Base-by-base conservation (phyloP, 2,113 vertebrate genomes). In the Hemibagrus wyckioides region DNA sequence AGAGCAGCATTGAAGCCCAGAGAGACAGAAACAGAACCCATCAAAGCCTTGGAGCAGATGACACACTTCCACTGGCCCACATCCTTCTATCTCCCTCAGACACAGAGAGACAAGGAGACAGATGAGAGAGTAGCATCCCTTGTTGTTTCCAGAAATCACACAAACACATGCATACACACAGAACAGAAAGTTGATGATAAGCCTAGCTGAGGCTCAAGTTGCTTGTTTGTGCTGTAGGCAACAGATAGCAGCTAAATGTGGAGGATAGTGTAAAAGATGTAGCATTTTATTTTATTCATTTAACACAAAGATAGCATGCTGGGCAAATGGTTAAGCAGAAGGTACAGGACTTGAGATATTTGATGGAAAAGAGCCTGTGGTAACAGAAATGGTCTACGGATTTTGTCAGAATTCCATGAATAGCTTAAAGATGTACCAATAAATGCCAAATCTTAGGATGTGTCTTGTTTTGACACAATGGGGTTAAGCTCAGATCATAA, bases 21-120 rank as follows among this genome's bases (percentile, higher is more conserved):
- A 15, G 54, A 59, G 54, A 80, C 84, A 63, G 83, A 88, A 90
- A 84, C 89, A 67, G 89, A 85, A 88, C 90, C 90, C 92, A 93
- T 95, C 91, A 94, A 94, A 94, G 94, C 87, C 57, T 90, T 89
- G 90, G 91, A 92, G 88, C 90, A 93, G 90, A 93, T 91, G 93
- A 94, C 92, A 94, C 85, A 91, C 90, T 92, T 92, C 89, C 88
- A 85, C 83, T 88, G 79, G 90, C 88, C 91, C 87, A 80, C 85
- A 91, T 93, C 87, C 88, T 90, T 91, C 91, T 91, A 91, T 92
- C 92, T 91, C 88, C 61, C 87, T 81, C 85, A 88, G 14, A 57
- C 89, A 92, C 88, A 90, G 86, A 90, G 87, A 75, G 87, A 90
- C 88, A 82, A 91, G 80, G 39, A 56, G 50, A 28, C 89, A 88